Evolutionary conservation across 1,140 invertebrate species (phyloP).

Genomic region (Trachelipus rathkii): DNA sequence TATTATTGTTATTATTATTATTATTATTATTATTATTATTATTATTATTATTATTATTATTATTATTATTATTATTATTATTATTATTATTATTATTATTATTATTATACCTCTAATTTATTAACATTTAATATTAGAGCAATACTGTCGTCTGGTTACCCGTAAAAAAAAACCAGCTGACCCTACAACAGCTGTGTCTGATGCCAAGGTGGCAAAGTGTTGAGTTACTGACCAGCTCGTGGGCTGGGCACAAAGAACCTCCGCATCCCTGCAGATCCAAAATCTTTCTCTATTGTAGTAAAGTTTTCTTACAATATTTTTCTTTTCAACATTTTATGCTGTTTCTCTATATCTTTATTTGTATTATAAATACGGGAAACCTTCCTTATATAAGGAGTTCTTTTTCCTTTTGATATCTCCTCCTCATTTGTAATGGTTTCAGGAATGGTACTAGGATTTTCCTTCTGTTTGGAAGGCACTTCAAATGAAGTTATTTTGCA

Average conservation of each 20-base stretch:
- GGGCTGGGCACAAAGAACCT: slow-evolving; percentile 18
- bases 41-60: no score
- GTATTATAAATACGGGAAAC: not conserved
- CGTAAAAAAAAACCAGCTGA: slow-evolving; percentile 29
- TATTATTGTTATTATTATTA: no score
- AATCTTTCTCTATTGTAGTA: not conserved
- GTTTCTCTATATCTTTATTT: not conserved
- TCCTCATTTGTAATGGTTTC: not conserved
- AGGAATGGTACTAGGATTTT: not conserved
- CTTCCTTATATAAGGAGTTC: not conserved
- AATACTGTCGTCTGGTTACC: not conserved
- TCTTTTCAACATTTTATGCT: not conserved
- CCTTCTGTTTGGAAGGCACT: not conserved
- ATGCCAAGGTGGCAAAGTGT: slow-evolving; percentile 22
- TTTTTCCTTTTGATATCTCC: not conserved
- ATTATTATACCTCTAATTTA: no score
- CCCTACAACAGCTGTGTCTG: slow-evolving; percentile 24
- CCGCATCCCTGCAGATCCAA: slow-evolving; percentile 16
- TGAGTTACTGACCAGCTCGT: not conserved
- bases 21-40: no score
- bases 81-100: no score
- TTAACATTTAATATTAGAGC: no score
- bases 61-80: no score
- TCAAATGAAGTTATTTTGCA: not conserved
- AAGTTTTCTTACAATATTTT: not conserved